phyloP scores from a whole-genome alignment of 1,140 invertebrate genomes.

The Agraylea sexmaculata region DNA sequence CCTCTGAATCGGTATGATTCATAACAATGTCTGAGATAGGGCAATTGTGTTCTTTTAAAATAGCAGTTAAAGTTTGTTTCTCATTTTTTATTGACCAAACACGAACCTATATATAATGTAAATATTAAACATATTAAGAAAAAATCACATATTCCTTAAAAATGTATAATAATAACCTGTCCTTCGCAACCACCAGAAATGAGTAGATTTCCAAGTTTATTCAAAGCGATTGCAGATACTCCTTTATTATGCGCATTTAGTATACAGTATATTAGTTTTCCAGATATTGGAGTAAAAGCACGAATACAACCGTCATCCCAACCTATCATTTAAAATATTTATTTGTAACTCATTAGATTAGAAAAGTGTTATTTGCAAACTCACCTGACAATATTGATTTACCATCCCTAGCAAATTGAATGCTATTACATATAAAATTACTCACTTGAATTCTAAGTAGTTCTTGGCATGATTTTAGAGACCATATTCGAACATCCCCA shows the following conservation, averaged over 20 bases:
- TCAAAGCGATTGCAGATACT: constrained; percentile 64
- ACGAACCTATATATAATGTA: constrained; percentile 44
- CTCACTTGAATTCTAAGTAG: constrained; percentile 69
- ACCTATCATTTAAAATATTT: constrained; percentile 27
- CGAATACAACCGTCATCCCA: constrained; percentile 86
- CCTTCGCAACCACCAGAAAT: constrained; percentile 83
- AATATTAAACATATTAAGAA: not conserved
- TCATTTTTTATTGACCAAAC: constrained; percentile 59
- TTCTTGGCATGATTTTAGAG: constrained; percentile 59
- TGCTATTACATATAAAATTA: constrained; percentile 72
- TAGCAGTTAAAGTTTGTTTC: constrained; percentile 49
- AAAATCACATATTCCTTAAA: not conserved
- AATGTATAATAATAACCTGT: constrained; percentile 40
- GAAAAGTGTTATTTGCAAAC: no score
- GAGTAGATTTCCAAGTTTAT: constrained; percentile 55
- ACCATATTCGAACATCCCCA: constrained; percentile 79
- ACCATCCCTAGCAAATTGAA: constrained; percentile 68
- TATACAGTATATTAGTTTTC: constrained; percentile 66
- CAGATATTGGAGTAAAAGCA: constrained; percentile 72
- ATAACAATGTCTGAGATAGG: constrained; percentile 72
- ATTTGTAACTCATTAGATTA: not conserved
- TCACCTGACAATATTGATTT: constrained; percentile 64
- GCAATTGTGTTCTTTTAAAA: constrained; percentile 82
- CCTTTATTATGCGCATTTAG: constrained; percentile 79
- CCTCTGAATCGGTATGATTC: constrained; percentile 60